Percentiles rank a stretch among this genome's conserved stretches.
Evolutionary conservation across 2,113 vertebrate genomes (phyloP).

Genomic region (Eublepharis macularius): DNA sequence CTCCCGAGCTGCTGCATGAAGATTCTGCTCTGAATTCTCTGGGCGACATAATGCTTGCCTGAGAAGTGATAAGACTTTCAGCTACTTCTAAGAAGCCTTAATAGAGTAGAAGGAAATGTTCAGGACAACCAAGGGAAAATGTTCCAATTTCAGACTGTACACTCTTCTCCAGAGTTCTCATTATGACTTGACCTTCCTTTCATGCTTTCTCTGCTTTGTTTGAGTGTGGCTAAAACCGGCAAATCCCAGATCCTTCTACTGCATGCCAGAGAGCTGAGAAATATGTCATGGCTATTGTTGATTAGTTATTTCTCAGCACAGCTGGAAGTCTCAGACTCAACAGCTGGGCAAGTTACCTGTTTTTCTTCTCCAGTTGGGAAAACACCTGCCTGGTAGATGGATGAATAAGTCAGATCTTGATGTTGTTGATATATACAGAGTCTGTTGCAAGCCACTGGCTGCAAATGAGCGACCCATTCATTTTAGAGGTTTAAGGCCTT

Average conservation of each 20-base stretch:
- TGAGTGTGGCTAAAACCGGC: constrained; percentile 28
- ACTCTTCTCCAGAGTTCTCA: constrained; percentile 42
- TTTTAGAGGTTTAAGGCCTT: too few species aligned
- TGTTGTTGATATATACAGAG: constrained; percentile 1
- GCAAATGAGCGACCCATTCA: not conserved
- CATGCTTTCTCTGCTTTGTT: constrained; percentile 48
- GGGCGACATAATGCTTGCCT: constrained; percentile 12
- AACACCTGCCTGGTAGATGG: constrained; percentile 38
- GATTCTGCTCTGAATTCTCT: constrained; percentile 12
- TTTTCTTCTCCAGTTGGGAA: constrained; percentile 50
- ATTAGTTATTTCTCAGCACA: constrained; percentile 32
- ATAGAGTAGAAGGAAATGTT: constrained; percentile 35
- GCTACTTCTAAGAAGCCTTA: constrained; percentile 31
- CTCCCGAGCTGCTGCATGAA: not conserved
- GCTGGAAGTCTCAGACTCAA: constrained; percentile 31
- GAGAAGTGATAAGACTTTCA: constrained; percentile 38
- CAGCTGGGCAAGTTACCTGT: constrained; percentile 56
- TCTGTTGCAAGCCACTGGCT: not conserved
- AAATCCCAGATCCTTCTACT: constrained; percentile 40
- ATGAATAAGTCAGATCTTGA: not conserved
- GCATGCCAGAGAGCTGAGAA: constrained; percentile 21
- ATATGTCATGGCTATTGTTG: constrained; percentile 29
- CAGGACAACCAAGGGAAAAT: constrained; percentile 38
- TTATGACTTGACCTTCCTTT: constrained; percentile 12
- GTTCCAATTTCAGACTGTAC: constrained; percentile 42